Percentiles rank a stretch among this genome's conserved stretches.
Evolutionary conservation across 2,113 vertebrate genomes (phyloP).

Genomic region (Oncorhynchus masou): DNA sequence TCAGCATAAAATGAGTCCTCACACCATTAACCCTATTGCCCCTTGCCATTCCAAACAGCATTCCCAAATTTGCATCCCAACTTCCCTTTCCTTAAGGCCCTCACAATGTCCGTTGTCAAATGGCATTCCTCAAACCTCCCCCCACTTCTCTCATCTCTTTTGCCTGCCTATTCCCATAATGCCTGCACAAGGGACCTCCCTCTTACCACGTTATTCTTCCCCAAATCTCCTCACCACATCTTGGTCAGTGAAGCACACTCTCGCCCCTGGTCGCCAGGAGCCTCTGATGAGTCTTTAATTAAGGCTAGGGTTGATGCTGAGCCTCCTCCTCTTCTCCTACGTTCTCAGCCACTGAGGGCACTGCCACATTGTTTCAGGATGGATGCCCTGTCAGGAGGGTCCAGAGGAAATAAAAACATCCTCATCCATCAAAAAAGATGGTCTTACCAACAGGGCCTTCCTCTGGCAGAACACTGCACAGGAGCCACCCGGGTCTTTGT

Average conservation of each 20-base stretch:
- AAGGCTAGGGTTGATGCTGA: slow-evolving; percentile 66
- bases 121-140: not conserved
- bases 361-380: slow-evolving; percentile 77
- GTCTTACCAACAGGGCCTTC: slow-evolving; percentile 12
- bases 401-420: slow-evolving; percentile 74
- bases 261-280: slow-evolving; percentile 43
- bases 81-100: not conserved
- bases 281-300: slow-evolving; percentile 67
- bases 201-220: slow-evolving; percentile 30
- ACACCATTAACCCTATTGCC: not conserved
- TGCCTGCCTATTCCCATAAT: slow-evolving; percentile 50
- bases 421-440: slow-evolving; percentile 74
- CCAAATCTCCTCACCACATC: slow-evolving; percentile 17
- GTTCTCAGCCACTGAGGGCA: slow-evolving; percentile 37
- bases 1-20: not conserved
- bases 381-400: slow-evolving; percentile 73
- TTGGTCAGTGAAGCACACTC: slow-evolving; percentile 40
- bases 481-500: slow-evolving; percentile 12
- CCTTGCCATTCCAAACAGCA: slow-evolving; percentile 1
- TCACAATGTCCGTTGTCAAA: slow-evolving; percentile 19
- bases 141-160: not conserved
- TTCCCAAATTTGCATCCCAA: not conserved
- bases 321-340: slow-evolving; percentile 22
- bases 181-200: slow-evolving; percentile 35
- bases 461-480: slow-evolving; percentile 5